These are phyloP conservation scores for Siniperca knerii DNA, from an alignment of 2,113 vertebrate genomes.

Conservation along the genomic window DNA sequence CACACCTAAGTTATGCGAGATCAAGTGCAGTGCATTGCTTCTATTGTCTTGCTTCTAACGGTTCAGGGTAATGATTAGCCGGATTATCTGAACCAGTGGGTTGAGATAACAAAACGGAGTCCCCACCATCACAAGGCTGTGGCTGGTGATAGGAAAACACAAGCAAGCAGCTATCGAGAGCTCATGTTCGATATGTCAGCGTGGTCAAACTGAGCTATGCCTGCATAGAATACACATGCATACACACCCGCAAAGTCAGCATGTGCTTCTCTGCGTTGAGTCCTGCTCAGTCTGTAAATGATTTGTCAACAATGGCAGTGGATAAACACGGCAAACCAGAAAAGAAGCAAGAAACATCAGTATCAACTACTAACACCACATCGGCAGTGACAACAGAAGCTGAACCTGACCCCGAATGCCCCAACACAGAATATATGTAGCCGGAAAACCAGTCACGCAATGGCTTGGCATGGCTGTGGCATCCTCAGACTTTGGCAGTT, in stretches of 20 bases:
- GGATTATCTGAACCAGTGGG: slow-evolving; percentile 42
- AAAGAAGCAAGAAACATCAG: not conserved
- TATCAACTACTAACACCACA: not conserved
- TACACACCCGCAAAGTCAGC: not conserved
- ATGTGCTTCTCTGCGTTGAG: not conserved
- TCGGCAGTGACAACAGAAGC: slow-evolving; percentile 1
- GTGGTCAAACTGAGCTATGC: not conserved
- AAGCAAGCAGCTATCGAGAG: not conserved
- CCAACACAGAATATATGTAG: slow-evolving; percentile 7
- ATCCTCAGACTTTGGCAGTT: slow-evolving; percentile 38
- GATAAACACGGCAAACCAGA: slow-evolving; percentile 12
- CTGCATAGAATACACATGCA: not conserved
- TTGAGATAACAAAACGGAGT: slow-evolving; percentile 40
- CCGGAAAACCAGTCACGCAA: slow-evolving; percentile 15
- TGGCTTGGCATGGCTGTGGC: slow-evolving; percentile 26
- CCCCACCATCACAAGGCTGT: slow-evolving; percentile 1
- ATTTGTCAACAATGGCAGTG: slow-evolving; percentile 19
- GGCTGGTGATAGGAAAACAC: not conserved
- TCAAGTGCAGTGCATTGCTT: slow-evolving; percentile 8
- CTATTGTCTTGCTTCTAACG: slow-evolving; percentile 32
- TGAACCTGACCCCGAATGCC: slow-evolving; percentile 33
- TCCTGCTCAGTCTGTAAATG: slow-evolving; percentile 16
- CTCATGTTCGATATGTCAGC: slow-evolving; percentile 7
- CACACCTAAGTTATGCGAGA: slow-evolving; percentile 4
- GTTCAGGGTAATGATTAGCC: slow-evolving; percentile 61